These are phyloP conservation scores for Galbula dea DNA, from an alignment of 2,113 vertebrate genomes.

Conservation along the genomic window DNA sequence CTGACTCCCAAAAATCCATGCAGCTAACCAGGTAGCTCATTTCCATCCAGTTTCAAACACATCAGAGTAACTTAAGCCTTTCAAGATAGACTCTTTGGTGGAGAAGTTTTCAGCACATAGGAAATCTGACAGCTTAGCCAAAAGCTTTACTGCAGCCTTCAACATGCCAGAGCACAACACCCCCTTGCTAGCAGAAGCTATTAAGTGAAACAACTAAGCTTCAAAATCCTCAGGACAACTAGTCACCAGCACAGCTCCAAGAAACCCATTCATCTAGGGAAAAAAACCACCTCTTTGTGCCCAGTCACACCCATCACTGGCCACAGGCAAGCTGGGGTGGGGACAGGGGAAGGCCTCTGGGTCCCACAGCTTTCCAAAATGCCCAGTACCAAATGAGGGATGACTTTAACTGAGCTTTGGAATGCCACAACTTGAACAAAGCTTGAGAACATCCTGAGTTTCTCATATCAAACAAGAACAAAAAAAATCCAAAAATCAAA, in stretches of 20 bases:
- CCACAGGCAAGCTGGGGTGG: neutral
- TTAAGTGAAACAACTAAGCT: neutral
- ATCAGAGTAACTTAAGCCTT: neutral
- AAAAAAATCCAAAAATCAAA: too few species aligned
- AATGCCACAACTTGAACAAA: neutral
- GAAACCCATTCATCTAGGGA: neutral
- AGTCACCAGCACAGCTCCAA: neutral
- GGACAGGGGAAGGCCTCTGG: neutral
- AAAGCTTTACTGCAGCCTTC: neutral
- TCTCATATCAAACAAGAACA: fast-evolving
- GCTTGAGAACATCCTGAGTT: neutral
- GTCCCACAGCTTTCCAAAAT: fast-evolving
- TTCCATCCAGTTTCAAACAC: neutral
- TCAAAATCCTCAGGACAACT: neutral
- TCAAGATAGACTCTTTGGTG: neutral
- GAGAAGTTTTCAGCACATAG: neutral
- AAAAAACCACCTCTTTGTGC: neutral
- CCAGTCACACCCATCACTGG: neutral
- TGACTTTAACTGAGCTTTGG: neutral
- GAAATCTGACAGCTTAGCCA: neutral
- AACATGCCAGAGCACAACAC: neutral
- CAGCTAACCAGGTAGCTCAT: constrained; percentile 2
- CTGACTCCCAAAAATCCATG: neutral
- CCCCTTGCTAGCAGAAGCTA: neutral
- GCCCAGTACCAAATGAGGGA: fast-evolving